Base-by-base conservation (phyloP, 2,888 invertebrate genomes). In the Tipula vernalis region DNA sequence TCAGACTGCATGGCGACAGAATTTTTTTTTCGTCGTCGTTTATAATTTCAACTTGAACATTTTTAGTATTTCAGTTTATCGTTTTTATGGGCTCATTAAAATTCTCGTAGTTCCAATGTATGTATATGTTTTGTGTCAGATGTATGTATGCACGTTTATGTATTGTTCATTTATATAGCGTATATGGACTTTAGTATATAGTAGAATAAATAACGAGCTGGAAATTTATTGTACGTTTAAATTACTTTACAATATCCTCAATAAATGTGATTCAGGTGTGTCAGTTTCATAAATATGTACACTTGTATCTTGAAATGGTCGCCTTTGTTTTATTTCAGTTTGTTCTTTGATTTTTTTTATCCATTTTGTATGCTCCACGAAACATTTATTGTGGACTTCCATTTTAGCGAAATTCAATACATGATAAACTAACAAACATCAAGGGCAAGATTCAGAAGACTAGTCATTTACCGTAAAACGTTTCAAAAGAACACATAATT, bases 21-120 rank as follows among this genome's bases (percentile, higher is more conserved):
- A 71, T 71, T 71, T 18, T 71, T 71, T 71, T 71, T 71, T 71
- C 71, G 28, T 28, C 71, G 28, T 71, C 71, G 71, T 71, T 71
- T 71, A 71, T 71, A 71, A 71, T 71, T 71, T 71, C 71, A 71
- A 71, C 71, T 71, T 71, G 71, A 71, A 71, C 71, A 71, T 71
- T 71, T 71, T 71, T 71, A 71, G 71, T 71, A 71, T 71, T 71
- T 71, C 71, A 71, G 71, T 71, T 71, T 71, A 71, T 71, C 71
- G 71, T 71, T 71, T 71, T 71, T 71, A 71, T 71, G 71, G 71
- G 71, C 71, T 71, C 71, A 71, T 71, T 71, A 71, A 71, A 71
- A 71, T 71, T 28, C 71, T 71, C 71, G 18, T 71, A 71, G 71
- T 71, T 71, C 10, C 71, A 18, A 28, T 71, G 71, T 71, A 28